phyloP scores from a whole-genome alignment of 2,888 invertebrate species.

The Salpingus planirostris region DNA sequence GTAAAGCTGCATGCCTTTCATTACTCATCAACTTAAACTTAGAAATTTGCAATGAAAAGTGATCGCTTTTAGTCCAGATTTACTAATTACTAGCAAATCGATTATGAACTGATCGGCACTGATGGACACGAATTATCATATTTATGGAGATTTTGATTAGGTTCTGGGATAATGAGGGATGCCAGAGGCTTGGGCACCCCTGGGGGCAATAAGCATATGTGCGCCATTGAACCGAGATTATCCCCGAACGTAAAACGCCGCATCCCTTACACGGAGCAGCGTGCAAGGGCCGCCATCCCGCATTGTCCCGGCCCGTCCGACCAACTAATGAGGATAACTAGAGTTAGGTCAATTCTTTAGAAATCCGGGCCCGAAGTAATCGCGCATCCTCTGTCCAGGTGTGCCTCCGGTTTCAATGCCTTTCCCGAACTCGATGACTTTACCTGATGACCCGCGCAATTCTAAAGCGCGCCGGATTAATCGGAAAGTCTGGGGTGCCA shows the following conservation, averaged over 20 bases:
- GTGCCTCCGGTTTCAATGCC: constrained; percentile 19
- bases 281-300: constrained; percentile 30
- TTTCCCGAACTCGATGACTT: constrained; percentile 22
- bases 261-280: constrained; percentile 20
- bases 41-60: no score
- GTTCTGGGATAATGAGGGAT: no score
- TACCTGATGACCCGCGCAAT: no score
- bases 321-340: constrained; percentile 43
- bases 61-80: no score
- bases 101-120: no score
- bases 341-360: constrained; percentile 43
- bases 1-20: not conserved
- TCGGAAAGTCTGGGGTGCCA: no score
- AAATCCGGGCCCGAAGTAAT: constrained; percentile 25
- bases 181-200: constrained; percentile 21
- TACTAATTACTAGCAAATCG: no score
- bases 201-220: constrained; percentile 23
- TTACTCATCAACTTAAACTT: no score
- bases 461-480: no score
- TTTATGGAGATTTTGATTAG: no score
- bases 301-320: constrained; percentile 34
- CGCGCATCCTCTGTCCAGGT: constrained; percentile 34
- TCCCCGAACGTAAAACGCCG: constrained; percentile 25
- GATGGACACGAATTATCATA: no score
- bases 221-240: constrained; percentile 29